Percentiles rank a stretch among this genome's conserved stretches.
phyloP scores from a whole-genome alignment of 2,113 vertebrate species.

The Silurus meridionalis region DNA sequence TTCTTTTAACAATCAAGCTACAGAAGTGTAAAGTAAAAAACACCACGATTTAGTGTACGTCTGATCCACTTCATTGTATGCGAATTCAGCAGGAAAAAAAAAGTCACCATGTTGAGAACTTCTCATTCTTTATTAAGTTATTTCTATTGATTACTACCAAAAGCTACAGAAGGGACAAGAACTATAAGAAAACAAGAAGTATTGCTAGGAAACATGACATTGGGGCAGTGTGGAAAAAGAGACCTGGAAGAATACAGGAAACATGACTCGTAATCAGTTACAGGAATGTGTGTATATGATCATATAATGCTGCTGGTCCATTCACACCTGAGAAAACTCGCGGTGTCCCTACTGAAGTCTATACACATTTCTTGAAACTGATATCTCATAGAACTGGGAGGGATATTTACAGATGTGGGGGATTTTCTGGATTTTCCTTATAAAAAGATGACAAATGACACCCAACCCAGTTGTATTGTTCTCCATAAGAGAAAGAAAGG shows the following conservation, averaged over 20 bases:
- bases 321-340: not conserved
- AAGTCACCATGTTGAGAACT: not conserved
- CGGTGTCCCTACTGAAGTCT: not conserved
- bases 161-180: not conserved
- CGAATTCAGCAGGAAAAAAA: not conserved
- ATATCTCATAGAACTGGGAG: not conserved
- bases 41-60: too few species aligned
- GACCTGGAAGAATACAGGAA: constrained; percentile 13
- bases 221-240: not conserved
- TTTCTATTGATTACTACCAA: not conserved
- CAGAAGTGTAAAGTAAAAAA: too few species aligned
- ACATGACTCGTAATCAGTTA: too few species aligned
- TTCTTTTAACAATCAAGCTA: not conserved
- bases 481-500: too few species aligned
- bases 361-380: not conserved
- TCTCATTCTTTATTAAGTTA: not conserved
- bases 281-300: not conserved
- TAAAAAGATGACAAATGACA: not conserved
- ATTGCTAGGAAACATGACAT: not conserved
- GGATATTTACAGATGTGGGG: not conserved
- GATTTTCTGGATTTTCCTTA: not conserved
- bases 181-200: not conserved
- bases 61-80: not conserved
- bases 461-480: not conserved
- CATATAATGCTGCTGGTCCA: not conserved